These are phyloP conservation scores for Campoplex capitator DNA, from an alignment of 2,888 invertebrate genomes.

Conservation along the genomic window DNA sequence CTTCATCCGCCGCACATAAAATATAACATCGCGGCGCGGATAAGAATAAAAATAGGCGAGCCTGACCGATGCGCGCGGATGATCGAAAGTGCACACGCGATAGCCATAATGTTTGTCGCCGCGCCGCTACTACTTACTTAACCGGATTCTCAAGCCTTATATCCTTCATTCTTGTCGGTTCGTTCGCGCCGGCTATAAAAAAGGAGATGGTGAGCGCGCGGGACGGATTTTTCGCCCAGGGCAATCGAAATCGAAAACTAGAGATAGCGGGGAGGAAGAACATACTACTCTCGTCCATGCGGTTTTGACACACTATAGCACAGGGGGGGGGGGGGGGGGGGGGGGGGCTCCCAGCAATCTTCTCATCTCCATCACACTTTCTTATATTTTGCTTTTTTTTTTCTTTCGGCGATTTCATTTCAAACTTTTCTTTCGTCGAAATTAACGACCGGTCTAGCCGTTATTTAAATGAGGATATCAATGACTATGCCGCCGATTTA, in stretches of 20 bases:
- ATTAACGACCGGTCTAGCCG: too few species aligned
- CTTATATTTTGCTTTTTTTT: too few species aligned
- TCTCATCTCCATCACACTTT: too few species aligned
- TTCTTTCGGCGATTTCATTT: too few species aligned
- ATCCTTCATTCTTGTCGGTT: constrained; percentile 30
- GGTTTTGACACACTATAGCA: background rate
- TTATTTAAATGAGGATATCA: too few species aligned
- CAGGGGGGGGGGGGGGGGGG: too few species aligned
- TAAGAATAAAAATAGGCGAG: background rate
- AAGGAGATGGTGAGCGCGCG: background rate
- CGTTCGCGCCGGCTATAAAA: background rate
- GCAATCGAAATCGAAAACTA: constrained; percentile 67
- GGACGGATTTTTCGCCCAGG: constrained; percentile 35
- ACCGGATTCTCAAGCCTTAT: constrained; percentile 30
- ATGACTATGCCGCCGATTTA: too few species aligned
- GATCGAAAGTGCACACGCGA: constrained; percentile 61
- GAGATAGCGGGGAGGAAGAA: constrained; percentile 35
- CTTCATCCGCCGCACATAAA: background rate
- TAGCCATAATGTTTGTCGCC: constrained; percentile 64
- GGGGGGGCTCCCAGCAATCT: background rate
- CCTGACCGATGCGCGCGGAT: background rate
- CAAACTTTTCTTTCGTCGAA: too few species aligned
- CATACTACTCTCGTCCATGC: background rate
- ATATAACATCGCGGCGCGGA: background rate
- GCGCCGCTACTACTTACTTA: constrained; percentile 56